These are phyloP conservation scores for Callorhinus ursinus DNA, from an alignment of 2,113 vertebrate genomes.

Conservation along the genomic window DNA sequence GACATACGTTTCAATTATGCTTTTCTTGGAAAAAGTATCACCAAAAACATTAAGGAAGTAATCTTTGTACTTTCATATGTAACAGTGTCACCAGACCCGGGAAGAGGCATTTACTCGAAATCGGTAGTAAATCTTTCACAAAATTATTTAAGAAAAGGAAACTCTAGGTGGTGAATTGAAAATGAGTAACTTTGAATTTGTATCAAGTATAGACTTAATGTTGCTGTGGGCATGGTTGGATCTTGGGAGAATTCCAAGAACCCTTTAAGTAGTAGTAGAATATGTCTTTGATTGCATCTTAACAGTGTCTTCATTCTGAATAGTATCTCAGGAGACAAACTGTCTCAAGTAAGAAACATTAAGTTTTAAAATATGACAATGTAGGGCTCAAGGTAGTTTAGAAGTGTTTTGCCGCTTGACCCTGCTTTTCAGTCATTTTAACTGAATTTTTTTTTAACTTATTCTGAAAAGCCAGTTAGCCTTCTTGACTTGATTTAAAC, in stretches of 20 bases:
- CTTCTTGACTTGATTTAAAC: constrained; percentile 29
- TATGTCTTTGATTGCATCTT: constrained; percentile 49
- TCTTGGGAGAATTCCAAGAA: constrained; percentile 36
- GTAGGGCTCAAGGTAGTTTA: constrained; percentile 8
- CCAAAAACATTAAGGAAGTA: constrained; percentile 13
- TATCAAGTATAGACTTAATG: constrained; percentile 5
- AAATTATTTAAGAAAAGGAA: constrained; percentile 20
- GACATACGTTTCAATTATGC: constrained; percentile 1
- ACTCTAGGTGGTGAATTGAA: constrained; percentile 27
- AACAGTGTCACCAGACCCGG: neutral
- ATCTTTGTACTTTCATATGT: constrained; percentile 34
- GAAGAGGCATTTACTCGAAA: constrained; percentile 46
- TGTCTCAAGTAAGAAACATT: constrained; percentile 48
- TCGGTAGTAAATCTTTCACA: constrained; percentile 41
- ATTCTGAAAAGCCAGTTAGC: constrained; percentile 9
- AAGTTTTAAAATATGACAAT: constrained; percentile 9
- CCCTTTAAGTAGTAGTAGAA: constrained; percentile 28
- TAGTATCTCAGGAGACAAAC: neutral
- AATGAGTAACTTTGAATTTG: constrained; percentile 48
- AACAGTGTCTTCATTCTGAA: constrained; percentile 27
- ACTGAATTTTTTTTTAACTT: neutral
- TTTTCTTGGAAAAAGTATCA: constrained; percentile 59
- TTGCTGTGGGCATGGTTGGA: neutral
- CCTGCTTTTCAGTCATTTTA: constrained; percentile 28
- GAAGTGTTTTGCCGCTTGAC: constrained; percentile 39